phyloP scores from a whole-genome alignment of 2,797 vertebrate species.

The Monodelphis domestica region DNA sequence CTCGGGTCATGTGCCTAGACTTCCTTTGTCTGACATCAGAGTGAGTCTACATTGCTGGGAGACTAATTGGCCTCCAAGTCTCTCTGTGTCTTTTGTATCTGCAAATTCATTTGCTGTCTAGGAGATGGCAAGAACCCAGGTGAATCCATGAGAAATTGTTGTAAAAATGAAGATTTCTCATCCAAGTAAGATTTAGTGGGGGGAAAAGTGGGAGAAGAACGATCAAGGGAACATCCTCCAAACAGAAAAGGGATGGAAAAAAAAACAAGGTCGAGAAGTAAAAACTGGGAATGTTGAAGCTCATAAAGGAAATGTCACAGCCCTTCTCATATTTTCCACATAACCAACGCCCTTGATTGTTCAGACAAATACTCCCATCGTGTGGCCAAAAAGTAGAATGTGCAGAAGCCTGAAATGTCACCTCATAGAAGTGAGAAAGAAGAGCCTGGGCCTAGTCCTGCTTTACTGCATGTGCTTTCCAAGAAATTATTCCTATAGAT shows the following conservation, averaged over 20 bases:
- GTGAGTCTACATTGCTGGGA: slow-evolving; percentile 31
- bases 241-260: not conserved
- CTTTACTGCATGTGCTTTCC: not conserved
- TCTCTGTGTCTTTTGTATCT: slow-evolving; percentile 47
- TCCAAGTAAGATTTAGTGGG: not conserved
- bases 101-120: slow-evolving; percentile 52
- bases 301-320: not conserved
- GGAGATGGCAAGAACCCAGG: slow-evolving; percentile 1
- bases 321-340: not conserved
- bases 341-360: not conserved
- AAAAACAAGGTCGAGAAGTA: not conserved
- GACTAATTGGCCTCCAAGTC: slow-evolving; percentile 44
- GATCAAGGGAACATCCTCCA: not conserved
- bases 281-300: not conserved
- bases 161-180: not conserved
- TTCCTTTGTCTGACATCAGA: slow-evolving; percentile 27
- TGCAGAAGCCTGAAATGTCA: not conserved
- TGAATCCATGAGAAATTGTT: not conserved
- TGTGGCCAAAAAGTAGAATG: slow-evolving; percentile 36
- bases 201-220: not conserved
- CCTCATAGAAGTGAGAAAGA: not conserved
- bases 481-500: not conserved
- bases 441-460: not conserved
- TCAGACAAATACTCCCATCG: slow-evolving; percentile 48
- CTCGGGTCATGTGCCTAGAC: slow-evolving; percentile 16